Conservation (phyloP, 2,888 invertebrate species). For the Tachina fera region DNA sequence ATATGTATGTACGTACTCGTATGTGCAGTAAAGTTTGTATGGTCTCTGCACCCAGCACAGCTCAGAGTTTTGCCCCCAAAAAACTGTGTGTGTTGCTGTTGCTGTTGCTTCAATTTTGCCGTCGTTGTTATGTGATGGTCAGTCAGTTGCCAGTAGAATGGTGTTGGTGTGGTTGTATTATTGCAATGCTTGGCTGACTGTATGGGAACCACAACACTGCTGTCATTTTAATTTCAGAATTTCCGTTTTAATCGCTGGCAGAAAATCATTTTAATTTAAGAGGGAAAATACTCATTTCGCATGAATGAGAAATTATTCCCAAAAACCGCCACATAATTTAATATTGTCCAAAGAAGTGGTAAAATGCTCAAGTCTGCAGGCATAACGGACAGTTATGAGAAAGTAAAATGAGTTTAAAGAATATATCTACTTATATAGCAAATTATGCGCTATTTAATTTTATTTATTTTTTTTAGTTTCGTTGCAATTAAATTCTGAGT, state of each 20-base stretch:
- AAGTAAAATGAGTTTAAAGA: slow-evolving; percentile 32
- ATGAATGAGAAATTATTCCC: slow-evolving; percentile 47
- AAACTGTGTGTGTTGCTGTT: neutral
- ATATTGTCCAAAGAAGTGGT: slow-evolving; percentile 55
- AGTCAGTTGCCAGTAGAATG: slow-evolving; percentile 20
- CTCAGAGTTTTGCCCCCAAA: neutral
- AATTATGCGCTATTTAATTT: slow-evolving; percentile 20
- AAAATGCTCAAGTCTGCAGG: slow-evolving; percentile 39
- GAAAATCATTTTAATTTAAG: slow-evolving; percentile 70
- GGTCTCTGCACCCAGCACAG: neutral
- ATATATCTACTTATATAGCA: neutral
- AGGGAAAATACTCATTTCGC: slow-evolving; percentile 58
- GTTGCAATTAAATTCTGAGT: slow-evolving; percentile 7
- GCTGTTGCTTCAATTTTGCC: slow-evolving; percentile 7
- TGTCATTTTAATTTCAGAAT: slow-evolving; percentile 72
- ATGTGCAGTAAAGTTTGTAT: too few relatives aligned
- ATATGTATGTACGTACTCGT: too few relatives aligned
- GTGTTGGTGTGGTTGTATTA: slow-evolving; percentile 35
- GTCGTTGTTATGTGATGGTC: slow-evolving; percentile 43
- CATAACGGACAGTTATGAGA: neutral
- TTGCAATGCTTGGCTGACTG: slow-evolving; percentile 64
- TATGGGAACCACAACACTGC: slow-evolving; percentile 69
- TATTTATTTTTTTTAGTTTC: neutral
- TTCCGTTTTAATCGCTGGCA: slow-evolving; percentile 70
- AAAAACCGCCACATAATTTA: slow-evolving; percentile 51